Evolutionary conservation across 2,888 invertebrate genomes (phyloP), one percentile per base, ranked within the genome.

Genomic region (Ganaspis brasiliensis): DNA sequence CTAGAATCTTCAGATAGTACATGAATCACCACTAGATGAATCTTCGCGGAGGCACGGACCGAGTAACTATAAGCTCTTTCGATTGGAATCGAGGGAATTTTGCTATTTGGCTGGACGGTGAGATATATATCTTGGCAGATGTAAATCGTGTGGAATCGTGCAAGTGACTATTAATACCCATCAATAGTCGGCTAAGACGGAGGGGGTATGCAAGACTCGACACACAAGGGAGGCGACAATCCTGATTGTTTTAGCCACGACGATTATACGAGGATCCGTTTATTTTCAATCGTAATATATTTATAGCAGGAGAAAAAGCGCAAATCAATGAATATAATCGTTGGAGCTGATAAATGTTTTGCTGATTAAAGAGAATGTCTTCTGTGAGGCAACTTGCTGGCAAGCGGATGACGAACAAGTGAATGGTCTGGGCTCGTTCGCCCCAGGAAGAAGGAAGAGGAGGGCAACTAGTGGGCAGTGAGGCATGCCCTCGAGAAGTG

Each of bases 341-440:
- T 40, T 63, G 12, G 19, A 19, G 19, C 14, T 67, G 24, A 24
- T 21, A 21, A 67, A 12, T 45, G 24, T 24, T 40, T 19, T 21
- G 21, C 59, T 31, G 59, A 24, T 67, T 12, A 24, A 67, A 67
- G 40, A 67, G 61, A 40, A 67, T 67, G 67, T 40, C 45, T 67
- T 40, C 67, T 67, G 67, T 45, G 3, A 26, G 67, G n/a, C 85
- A 79, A 85, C 85, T 85, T 85, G n/a, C n/a, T n/a, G 85, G 76
- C 81, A 82, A 85, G 85, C 87, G 84, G 84, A 84, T 85, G 87
- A 87, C 86, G 88, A 85, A 84, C 85, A 85, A 86, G 86, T 85
- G 89, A 88, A 87, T 82, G 84, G 82, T 81, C 83, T 82, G 79
- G 67, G 45, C 67, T 67, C 24, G 83, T 79, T 81, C 78, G 80